Evolutionary conservation across 1,140 invertebrate genomes (phyloP), one percentile per base, ranked within the genome.

Genomic region (Nylanderia fulva): DNA sequence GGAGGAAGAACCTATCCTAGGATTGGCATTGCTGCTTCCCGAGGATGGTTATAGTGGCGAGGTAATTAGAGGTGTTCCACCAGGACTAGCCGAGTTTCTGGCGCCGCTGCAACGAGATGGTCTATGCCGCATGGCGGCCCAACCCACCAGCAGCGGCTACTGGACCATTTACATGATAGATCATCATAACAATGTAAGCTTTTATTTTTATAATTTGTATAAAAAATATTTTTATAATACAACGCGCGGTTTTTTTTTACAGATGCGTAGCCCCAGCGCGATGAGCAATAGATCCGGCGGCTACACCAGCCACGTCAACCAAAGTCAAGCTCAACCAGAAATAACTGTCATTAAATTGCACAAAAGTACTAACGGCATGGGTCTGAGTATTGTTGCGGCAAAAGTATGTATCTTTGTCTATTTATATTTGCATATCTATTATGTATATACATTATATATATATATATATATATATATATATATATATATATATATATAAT

Each of bases 1-100:
- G 11, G 97, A 97, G 90, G 99, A 99, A 94, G 98, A 98, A 91
- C 96, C 97, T 13, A 97, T 98, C 88, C 96, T 99, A 24, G 97
- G 98, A 88, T 95, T 99, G 21, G 98, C 98, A 5, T 97, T 99
- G 74, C 95, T 99, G 6, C 95, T 99, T 15, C 99, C 99, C 0
- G 98, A 99, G 92, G 99, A 99, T 95, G 99, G 99, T 15, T 99
- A 99, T 95, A 99, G 98, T 91, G 99, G 98, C 94, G 99, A 99
- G 95, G 98, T 99, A 56, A 98, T 99, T 63, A 95, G 98, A 69
- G 98, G 98, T 45, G 97, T 99, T 63, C 99, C 99, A 24, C 97
- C 97, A n/a, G 98, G 98, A 7, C 95, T 99, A 29, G 97, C 98
- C 0, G 99, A 99, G 93, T 99, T 99, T 93, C 95, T 99, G 29